phyloP scores from a whole-genome alignment of 2,113 vertebrate species.

The Geococcyx californianus region DNA sequence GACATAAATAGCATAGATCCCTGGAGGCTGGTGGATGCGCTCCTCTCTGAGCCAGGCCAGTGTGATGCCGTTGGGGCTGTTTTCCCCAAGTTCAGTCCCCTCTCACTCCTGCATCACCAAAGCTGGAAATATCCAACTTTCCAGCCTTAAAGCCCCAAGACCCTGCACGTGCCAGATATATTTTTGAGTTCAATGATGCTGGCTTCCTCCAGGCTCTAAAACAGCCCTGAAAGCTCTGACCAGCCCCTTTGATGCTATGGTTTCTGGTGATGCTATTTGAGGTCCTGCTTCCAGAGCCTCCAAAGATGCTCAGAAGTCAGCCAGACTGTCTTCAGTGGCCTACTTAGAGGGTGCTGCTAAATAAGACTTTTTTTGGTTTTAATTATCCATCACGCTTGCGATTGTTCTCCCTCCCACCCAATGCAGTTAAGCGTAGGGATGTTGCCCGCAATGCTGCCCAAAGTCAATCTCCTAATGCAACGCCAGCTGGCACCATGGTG shows the following conservation, averaged over 20 bases:
- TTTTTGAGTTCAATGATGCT: neutral
- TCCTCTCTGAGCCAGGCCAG: neutral
- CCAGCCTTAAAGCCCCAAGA: neutral
- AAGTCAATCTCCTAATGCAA: constrained; percentile 24
- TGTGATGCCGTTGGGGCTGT: neutral
- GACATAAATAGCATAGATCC: neutral
- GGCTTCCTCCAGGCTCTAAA: neutral
- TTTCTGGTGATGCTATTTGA: neutral
- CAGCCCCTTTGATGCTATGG: neutral
- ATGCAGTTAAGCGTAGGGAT: neutral
- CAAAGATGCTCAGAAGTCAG: neutral
- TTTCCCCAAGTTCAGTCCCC: neutral
- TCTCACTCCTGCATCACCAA: neutral
- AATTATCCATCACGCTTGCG: neutral
- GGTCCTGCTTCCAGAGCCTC: neutral
- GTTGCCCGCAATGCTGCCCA: constrained; percentile 23
- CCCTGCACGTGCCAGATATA: neutral
- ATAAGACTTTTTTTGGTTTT: neutral
- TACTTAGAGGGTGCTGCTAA: neutral
- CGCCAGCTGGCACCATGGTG: neutral
- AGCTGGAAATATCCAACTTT: neutral
- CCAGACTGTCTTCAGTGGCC: neutral
- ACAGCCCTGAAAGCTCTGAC: neutral
- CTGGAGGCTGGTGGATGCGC: neutral
- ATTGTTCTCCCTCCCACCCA: neutral